phyloP scores from a whole-genome alignment of 2,113 vertebrate genomes.

The Myodes glareolus region DNA sequence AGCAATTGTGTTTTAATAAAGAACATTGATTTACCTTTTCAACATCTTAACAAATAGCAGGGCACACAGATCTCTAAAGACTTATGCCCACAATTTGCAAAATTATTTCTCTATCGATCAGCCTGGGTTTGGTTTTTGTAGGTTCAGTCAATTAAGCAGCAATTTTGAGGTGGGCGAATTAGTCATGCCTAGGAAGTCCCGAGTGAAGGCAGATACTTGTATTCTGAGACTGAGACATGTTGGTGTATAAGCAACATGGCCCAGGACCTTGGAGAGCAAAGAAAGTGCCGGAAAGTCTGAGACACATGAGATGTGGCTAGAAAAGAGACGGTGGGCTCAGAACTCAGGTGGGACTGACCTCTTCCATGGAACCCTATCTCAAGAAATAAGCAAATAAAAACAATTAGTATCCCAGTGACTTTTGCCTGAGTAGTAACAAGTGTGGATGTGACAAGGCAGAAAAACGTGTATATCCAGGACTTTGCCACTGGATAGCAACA shows the following conservation, averaged over 20 bases:
- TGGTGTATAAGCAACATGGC: not conserved
- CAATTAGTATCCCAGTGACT: not conserved
- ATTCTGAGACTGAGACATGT: not conserved
- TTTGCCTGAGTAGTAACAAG: not conserved
- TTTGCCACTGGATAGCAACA: not conserved
- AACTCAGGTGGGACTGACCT: not conserved
- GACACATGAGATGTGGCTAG: accelerated
- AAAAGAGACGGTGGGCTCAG: not conserved
- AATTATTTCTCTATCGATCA: constrained; percentile 89
- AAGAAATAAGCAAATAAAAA: not conserved
- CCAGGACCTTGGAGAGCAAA: not conserved
- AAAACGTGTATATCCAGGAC: not conserved
- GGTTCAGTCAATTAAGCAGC: constrained; percentile 83
- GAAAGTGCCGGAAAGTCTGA: not conserved
- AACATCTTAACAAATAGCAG: constrained; percentile 81
- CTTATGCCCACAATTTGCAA: constrained; percentile 87
- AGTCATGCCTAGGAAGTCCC: constrained; percentile 72
- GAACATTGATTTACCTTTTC: constrained; percentile 85
- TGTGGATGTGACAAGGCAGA: not conserved
- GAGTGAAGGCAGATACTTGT: not conserved
- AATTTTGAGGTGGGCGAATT: constrained; percentile 78
- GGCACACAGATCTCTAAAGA: constrained; percentile 82
- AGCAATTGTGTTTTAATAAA: constrained; percentile 86
- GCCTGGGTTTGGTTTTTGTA: constrained; percentile 81
- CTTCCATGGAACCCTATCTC: not conserved